Evolutionary conservation across 2,888 invertebrate genomes (phyloP), one percentile per base, ranked within the genome.

Genomic region (Melanostoma scalare): DNA sequence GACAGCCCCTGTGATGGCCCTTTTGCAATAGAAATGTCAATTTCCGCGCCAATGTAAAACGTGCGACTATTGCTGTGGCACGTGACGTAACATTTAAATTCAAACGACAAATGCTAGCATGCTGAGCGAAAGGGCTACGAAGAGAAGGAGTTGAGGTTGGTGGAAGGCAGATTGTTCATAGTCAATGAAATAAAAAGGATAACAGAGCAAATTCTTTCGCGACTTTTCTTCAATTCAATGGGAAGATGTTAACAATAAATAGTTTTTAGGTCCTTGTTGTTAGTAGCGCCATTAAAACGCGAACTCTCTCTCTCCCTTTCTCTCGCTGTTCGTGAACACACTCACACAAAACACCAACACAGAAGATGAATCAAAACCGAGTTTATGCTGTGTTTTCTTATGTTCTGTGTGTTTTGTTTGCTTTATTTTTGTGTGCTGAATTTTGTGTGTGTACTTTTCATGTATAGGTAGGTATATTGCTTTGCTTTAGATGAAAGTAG

Each of bases 21-120:
- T 67, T 53, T 55, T 67, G 50, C 63, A 78, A 63, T 78, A 69
- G 78, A 63, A 63, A 78, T 79, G 78, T 84, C 79, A 79, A 79
- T 84, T 75, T 84, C 84, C 73, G 77, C 73, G 74, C 71, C 84
- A 84, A 84, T 84, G 60, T 79, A 79, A 84, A 79, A 84, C 84
- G 84, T 84, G 84, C 84, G 84, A 84, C 79, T 84, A 75, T 84
- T 79, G 79, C 48, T 69, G 50, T n/a, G 56, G 78, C 79, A 84
- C 84, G 84, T 84, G 84, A 84, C 79, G 60, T 65, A 60, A 79
- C 65, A 71, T 67, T 79, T 61, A 69, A 79, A 84, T 71, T 82
- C 33, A 60, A 84, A 71, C 69, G 63, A 82, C 77, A 71, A 71
- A 71, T 79, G 69, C 75, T 50, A 71, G 71, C 69, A 63, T 75